Conservation (phyloP, 2,888 invertebrate genomes). For the Nephrotoma guestfalica region DNA sequence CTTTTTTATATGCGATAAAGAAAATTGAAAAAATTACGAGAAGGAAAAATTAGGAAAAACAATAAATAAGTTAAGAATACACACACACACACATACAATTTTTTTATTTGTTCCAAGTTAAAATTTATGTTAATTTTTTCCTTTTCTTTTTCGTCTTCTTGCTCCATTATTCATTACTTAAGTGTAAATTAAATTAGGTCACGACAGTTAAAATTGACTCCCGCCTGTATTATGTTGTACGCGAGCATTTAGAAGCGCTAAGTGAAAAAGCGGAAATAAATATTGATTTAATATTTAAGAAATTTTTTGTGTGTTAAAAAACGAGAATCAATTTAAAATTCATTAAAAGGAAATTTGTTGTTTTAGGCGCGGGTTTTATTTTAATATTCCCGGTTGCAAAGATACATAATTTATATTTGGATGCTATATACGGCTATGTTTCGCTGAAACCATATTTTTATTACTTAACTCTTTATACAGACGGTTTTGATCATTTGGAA, state of each 20-base stretch:
- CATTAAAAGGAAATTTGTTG: background rate
- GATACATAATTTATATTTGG: too few species aligned
- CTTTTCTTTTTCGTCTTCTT: background rate
- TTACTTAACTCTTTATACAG: too few species aligned
- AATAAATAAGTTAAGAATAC: background rate
- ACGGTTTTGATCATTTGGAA: too few species aligned
- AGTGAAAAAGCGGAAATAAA: background rate
- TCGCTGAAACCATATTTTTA: too few species aligned
- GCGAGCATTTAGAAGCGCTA: background rate
- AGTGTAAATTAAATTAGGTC: background rate
- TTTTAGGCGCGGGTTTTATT: background rate
- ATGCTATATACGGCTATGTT: too few species aligned
- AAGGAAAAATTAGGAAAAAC: background rate
- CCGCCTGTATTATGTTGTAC: background rate
- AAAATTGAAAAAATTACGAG: background rate
- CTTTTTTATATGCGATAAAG: background rate
- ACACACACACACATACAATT: background rate
- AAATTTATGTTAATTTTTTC: background rate
- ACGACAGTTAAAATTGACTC: background rate
- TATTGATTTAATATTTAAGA: background rate
- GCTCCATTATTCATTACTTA: background rate
- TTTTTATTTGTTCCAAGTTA: background rate
- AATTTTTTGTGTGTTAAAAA: background rate
- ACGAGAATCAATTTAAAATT: background rate
- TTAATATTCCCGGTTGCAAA: background rate